Percentiles rank a stretch among this genome's conserved stretches.
These are phyloP conservation scores for Drosophila orosa DNA, from an alignment of 1,140 invertebrate genomes.

Conservation along the genomic window DNA sequence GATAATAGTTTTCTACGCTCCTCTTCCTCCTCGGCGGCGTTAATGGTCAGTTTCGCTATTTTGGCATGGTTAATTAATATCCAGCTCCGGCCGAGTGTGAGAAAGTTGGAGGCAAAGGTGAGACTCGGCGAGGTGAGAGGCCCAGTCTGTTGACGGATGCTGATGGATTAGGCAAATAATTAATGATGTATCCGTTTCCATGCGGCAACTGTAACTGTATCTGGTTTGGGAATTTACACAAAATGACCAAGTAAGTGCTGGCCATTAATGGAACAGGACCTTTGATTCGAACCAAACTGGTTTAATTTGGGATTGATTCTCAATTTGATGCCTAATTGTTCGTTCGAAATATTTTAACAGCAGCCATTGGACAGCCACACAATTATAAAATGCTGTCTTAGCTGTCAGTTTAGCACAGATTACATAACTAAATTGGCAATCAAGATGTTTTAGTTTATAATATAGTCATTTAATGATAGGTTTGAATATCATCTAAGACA, in stretches of 20 bases:
- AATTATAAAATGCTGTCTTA: background rate
- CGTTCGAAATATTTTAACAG: background rate
- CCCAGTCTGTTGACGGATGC: constrained; percentile 68
- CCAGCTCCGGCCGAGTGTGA: constrained; percentile 64
- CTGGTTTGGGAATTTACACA: constrained; percentile 50
- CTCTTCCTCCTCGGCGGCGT: constrained; percentile 44
- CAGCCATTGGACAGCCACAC: too few species aligned
- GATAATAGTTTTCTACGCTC: constrained; percentile 76
- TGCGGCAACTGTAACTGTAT: constrained; percentile 15
- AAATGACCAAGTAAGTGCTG: constrained; percentile 63
- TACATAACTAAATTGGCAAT: background rate
- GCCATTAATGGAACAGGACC: constrained; percentile 31
- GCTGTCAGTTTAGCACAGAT: background rate
- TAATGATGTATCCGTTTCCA: constrained; percentile 59
- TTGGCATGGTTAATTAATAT: constrained; percentile 83
- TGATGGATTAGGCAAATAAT: constrained; percentile 80
- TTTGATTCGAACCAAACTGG: constrained; percentile 14
- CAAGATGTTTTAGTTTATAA: background rate
- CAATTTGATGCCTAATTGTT: background rate
- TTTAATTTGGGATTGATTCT: background rate
- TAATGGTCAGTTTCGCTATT: constrained; percentile 82
- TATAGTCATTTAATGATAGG: background rate
- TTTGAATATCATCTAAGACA: background rate
- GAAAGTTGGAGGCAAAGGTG: constrained; percentile 65
- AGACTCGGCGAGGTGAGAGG: constrained; percentile 49